A percentile compares a stretch with the other conserved stretches of the same genome.
Conservation (phyloP, 2,797 vertebrate species). For the Sebastiscus tertius region DNA sequence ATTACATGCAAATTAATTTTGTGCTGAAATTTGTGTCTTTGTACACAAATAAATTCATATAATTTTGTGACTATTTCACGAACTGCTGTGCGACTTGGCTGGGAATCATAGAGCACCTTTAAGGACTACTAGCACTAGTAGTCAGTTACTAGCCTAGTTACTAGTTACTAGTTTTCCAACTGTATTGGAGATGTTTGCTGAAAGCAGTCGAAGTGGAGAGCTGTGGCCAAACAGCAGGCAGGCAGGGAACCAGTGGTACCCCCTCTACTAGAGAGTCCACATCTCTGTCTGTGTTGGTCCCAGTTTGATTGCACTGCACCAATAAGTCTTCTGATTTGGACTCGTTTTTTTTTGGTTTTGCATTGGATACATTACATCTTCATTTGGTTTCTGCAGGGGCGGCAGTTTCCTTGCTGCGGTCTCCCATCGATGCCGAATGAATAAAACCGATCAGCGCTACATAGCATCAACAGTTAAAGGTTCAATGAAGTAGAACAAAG, state of each 20-base stretch:
- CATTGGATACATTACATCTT: neutral
- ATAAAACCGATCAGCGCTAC: neutral
- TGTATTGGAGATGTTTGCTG: neutral
- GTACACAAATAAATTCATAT: no score
- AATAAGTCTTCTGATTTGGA: neutral
- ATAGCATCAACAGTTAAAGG: slow-evolving; percentile 15
- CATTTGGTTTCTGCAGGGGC: neutral
- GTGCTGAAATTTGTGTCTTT: no score
- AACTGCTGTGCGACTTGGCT: no score
- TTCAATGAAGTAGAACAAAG: slow-evolving; percentile 26
- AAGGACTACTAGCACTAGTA: neutral
- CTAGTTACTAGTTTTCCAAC: neutral
- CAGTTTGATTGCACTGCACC: neutral
- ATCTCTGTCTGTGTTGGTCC: neutral
- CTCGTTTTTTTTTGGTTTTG: neutral
- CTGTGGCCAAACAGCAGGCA: neutral
- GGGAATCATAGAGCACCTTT: no score
- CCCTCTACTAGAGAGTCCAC: neutral
- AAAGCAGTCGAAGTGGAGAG: neutral
- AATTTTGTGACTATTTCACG: no score
- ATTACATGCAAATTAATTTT: fast-evolving
- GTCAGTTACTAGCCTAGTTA: neutral
- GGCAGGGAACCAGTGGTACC: neutral
- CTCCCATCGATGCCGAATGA: neutral
- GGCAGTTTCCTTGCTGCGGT: neutral